Conservation (phyloP, 2,888 invertebrate species). For the Pomacea canaliculata region DNA sequence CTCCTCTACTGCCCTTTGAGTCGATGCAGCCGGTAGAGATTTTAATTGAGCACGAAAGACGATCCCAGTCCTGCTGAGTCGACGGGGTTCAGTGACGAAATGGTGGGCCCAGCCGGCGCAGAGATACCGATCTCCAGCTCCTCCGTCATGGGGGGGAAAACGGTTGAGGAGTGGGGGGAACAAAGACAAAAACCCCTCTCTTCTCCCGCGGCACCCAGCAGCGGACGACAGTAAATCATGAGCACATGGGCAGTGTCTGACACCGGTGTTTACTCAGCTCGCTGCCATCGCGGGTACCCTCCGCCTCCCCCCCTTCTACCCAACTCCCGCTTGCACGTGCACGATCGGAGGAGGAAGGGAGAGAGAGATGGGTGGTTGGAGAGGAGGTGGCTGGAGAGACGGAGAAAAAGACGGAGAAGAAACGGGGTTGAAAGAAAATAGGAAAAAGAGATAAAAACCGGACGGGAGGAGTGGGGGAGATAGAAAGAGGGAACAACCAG, state of each 20-base stretch:
- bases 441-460: too few species aligned
- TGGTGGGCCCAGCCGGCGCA: constrained; percentile 11
- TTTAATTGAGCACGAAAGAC: constrained; percentile 28
- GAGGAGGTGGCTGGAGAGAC: too few species aligned
- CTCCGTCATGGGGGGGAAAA: neutral
- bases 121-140: constrained; percentile 20
- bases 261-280: constrained; percentile 24
- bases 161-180: neutral
- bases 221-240: constrained; percentile 18
- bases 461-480: too few species aligned
- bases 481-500: too few species aligned
- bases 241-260: constrained; percentile 29
- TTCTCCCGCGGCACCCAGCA: constrained; percentile 5
- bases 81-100: constrained; percentile 13
- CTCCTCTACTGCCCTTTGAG: too few species aligned
- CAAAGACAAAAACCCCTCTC: constrained; percentile 19
- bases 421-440: neutral
- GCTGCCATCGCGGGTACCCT: neutral
- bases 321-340: constrained; percentile 19
- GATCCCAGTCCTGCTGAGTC: constrained; percentile 10
- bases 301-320: too few species aligned
- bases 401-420: too few species aligned
- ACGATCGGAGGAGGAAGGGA: neutral
- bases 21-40: too few species aligned
- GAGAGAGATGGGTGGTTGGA: too few species aligned